Conservation (phyloP, 1,140 invertebrate species). For the Acyrthosiphon pisum region DNA sequence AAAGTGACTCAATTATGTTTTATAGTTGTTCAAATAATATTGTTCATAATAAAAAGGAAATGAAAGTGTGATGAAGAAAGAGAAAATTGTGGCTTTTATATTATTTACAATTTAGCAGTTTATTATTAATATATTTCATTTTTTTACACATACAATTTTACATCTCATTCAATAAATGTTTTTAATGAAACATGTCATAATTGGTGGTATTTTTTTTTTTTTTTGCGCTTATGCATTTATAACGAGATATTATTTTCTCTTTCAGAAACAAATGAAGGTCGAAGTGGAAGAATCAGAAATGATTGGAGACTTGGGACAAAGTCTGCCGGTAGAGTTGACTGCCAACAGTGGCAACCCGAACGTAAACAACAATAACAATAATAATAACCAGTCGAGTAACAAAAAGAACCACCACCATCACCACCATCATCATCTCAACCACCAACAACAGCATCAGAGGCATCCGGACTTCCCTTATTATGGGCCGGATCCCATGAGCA, state of each 20-base stretch:
- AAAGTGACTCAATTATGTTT: not conserved
- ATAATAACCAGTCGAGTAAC: conserved; percentile 28
- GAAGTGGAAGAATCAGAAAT: conserved; percentile 61
- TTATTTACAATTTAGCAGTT: not conserved
- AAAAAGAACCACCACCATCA: conserved; percentile 52
- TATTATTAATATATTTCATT: not conserved
- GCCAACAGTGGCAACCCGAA: conserved; percentile 52
- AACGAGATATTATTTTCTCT: not conserved
- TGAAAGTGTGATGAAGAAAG: not conserved
- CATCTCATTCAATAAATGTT: not conserved
- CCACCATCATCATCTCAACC: conserved; percentile 39
- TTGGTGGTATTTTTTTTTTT: not conserved
- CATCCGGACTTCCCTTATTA: conserved; percentile 57
- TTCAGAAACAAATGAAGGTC: conserved; percentile 58
- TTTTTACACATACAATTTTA: not conserved
- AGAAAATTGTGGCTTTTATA: not conserved
- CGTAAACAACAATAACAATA: conserved; percentile 54
- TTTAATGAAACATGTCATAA: not conserved
- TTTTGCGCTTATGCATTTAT: not conserved
- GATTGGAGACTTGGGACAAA: conserved; percentile 59
- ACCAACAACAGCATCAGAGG: conserved; percentile 52
- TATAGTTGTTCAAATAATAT: not conserved
- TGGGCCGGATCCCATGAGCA: conserved; percentile 60
- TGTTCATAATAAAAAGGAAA: not conserved
- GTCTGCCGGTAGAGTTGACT: conserved; percentile 61